Base-by-base conservation (phyloP, 2,797 vertebrate species). In the Harpia harpyja region DNA sequence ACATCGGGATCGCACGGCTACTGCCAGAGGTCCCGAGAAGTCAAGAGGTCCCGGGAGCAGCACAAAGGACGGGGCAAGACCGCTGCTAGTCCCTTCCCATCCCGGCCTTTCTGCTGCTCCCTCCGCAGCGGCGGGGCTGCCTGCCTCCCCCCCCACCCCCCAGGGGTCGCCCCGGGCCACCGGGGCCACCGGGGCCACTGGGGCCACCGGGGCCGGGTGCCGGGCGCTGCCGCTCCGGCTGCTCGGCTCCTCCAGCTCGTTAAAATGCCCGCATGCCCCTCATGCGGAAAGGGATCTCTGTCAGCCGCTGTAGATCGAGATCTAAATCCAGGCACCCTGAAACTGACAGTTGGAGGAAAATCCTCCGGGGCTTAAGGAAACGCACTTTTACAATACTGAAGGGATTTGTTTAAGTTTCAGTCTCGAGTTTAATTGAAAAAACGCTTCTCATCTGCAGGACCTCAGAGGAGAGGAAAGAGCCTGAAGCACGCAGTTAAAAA, bases 1-100 rank as follows among this genome's bases (percentile, higher is more conserved):
- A 98, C 97, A 98, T 82, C 44, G 41, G 75, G 92, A 95, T 94
- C 91, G 88, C 92, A 95, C 69, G 94, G 96, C 97, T 97, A 95
- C 91, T 94, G 96, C 96, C 97, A 97, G 91, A 93, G 95, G 94
- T 96, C 94, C 85, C 24, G 75, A 91, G 85, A 88, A 96, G 96
- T 89, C 92, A 81, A 56, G 90, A 96, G 96, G 94, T 96, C 96
- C 92, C 60, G 48, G 78, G 92, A 96, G 79, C 53, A 79, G 68
- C 82, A 59, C 85, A 94, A 92, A 92, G 89, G 93, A 95, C 63
- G 60, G 64, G 88, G 95, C 87, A 84, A 95, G 79, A 83, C 74
- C 3, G 25, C 85, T 76, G 83, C n/a, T 43, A 70, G 51, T 68
- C 92, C 72, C 68, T 89, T 89, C 76, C 85, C 68, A 76, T 46